Conservation (phyloP, 2,888 invertebrate genomes). For the Eupithecia abbreviata region DNA sequence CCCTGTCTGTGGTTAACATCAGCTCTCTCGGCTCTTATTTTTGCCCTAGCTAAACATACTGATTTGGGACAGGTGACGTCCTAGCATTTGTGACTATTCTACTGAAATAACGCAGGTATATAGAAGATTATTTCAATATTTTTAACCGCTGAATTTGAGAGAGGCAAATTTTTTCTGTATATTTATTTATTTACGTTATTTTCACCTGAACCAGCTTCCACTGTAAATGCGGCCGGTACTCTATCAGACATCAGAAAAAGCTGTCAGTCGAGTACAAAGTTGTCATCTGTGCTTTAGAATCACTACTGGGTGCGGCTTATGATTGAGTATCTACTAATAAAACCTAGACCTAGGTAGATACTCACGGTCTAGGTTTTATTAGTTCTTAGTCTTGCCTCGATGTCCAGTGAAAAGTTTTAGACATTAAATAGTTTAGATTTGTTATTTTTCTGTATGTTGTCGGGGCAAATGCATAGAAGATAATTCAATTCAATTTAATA, state of each 20-base stretch:
- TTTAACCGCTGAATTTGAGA: background rate
- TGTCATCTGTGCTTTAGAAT: constrained; percentile 38
- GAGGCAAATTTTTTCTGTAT: background rate
- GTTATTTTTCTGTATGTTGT: too few species aligned
- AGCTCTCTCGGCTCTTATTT: background rate
- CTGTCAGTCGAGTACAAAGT: constrained; percentile 50
- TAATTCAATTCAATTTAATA: too few species aligned
- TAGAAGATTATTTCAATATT: background rate
- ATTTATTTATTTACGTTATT: background rate
- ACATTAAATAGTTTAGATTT: too few species aligned
- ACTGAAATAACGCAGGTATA: background rate
- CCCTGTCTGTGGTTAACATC: too few species aligned
- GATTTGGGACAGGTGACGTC: background rate
- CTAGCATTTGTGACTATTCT: background rate
- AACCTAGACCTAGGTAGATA: background rate
- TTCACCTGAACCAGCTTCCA: constrained; percentile 11
- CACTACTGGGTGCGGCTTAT: constrained; percentile 30
- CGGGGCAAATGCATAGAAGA: too few species aligned
- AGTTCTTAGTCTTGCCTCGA: background rate
- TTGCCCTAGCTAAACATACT: background rate
- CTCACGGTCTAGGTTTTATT: background rate
- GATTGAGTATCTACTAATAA: constrained; percentile 9
- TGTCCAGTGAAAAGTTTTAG: too few species aligned
- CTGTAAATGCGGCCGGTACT: constrained; percentile 48
- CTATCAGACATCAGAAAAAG: constrained; percentile 57